Percentiles rank a stretch among this genome's conserved stretches.
Conservation (phyloP, 2,797 vertebrate genomes). For the Spinus pinus region DNA sequence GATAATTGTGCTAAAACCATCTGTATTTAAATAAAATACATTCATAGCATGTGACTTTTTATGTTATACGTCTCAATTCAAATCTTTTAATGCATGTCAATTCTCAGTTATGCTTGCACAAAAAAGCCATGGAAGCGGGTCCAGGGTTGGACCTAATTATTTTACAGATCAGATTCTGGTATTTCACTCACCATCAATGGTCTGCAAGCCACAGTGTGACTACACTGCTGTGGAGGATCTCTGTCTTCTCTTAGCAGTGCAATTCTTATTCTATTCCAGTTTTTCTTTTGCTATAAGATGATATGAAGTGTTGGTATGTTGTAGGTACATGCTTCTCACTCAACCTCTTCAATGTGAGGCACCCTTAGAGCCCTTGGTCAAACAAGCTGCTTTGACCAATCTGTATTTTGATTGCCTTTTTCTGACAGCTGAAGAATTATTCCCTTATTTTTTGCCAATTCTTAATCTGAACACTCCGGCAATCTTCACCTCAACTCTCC, state of each 20-base stretch:
- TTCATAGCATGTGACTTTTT: neutral
- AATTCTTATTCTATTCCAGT: neutral
- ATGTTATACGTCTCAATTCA: neutral
- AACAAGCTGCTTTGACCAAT: neutral
- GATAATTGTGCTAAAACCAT: neutral
- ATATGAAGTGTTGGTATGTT: neutral
- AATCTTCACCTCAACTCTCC: slow-evolving; percentile 2
- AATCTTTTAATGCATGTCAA: neutral
- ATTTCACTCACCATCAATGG: neutral
- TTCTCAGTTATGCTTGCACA: neutral
- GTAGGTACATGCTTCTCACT: neutral
- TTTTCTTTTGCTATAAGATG: neutral
- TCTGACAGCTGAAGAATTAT: neutral
- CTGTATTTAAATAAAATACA: neutral
- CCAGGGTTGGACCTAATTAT: neutral
- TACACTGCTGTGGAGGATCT: neutral
- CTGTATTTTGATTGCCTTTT: neutral
- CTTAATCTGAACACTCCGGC: neutral
- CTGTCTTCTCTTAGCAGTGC: neutral
- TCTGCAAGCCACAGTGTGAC: neutral
- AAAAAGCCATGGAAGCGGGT: neutral
- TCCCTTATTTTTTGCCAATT: neutral
- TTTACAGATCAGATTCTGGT: neutral
- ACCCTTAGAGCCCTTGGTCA: neutral
- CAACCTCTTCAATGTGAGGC: neutral